Conservation (phyloP, 23 tunicate species). For the Pegea sp. region DNA sequence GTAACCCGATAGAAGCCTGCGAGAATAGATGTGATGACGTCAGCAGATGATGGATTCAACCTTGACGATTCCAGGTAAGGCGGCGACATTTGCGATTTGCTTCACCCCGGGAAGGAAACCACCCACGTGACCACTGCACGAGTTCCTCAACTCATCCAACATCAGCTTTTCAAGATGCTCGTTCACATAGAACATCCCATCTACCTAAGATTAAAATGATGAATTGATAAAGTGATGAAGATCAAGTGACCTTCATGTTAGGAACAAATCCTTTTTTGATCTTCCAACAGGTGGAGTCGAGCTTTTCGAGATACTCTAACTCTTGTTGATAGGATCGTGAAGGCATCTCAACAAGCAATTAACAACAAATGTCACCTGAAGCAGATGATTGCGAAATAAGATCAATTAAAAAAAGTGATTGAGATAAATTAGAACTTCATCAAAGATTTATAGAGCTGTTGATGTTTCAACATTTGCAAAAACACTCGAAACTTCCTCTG, state of each 20-base stretch:
- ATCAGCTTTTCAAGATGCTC: constrained; percentile 67
- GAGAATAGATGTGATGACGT: no score
- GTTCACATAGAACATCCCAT: constrained; percentile 82
- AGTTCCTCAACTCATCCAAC: constrained; percentile 83
- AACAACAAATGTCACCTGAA: background rate
- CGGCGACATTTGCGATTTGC: constrained; percentile 98
- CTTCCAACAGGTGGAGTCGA: constrained; percentile 32
- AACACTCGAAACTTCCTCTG: no score
- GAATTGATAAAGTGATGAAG: background rate
- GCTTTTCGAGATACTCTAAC: constrained; percentile 42
- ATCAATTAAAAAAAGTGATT: background rate
- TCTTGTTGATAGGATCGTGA: constrained; percentile 65
- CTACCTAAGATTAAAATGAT: constrained; percentile 29
- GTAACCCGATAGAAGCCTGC: constrained; percentile 82
- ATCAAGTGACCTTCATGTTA: constrained; percentile 61
- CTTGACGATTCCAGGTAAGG: constrained; percentile 95
- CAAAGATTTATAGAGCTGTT: no score
- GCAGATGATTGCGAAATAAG: background rate
- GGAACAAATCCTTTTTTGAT: constrained; percentile 97
- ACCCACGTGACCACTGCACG: constrained; percentile 67
- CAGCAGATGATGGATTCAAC: no score
- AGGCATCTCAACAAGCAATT: no score
- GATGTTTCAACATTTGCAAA: no score
- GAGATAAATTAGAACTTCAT: no score
- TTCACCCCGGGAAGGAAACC: constrained; percentile 97